Base-by-base conservation (phyloP, 2,888 invertebrate genomes). In the Melinaea menophilus region DNA sequence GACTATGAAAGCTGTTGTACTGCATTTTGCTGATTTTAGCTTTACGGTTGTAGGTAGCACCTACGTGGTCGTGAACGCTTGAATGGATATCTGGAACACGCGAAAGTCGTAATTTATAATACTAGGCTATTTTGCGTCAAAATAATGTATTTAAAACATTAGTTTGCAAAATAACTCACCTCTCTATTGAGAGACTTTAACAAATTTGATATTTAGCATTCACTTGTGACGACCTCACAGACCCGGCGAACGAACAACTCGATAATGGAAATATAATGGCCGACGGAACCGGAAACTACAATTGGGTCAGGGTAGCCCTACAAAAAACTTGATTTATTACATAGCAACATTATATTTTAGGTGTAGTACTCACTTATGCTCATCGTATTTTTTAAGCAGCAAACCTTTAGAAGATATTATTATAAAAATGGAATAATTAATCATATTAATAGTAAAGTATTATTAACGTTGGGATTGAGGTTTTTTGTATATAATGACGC, bases 171-270 rank as follows among this genome's bases (percentile, higher is more conserved):
- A 13, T 34, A 59, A 79, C 84, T 84, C 77, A 91, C 91, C 91
- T 90, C 91, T 90, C 90, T 77, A 77, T 69, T 78, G 90, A 90
- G 90, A 90, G 90, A 89, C 85, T 90, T 84, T 84, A 71, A 75
- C 79, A 78, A 77, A 73, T 76, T 77, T 76, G 73, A 73, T 73
- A 72, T 79, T 81, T 84, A 73, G 83, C 88, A 88, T 89, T 83
- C 85, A 84, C 85, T 73, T 72, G 79, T 79, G 80, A 79, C 67
- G 70, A 71, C 80, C 80, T 76, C 78, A 77, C 88, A 86, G 84
- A 88, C 90, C 90, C 90, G 91, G 91, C 90, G 92, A 92, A 92
- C 90, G 92, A 93, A 92, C 93, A 92, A 92, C 91, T 92, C 92
- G 88, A 87, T 90, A 91, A 91, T 92, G 92, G 90, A 68, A 66